phyloP scores from a whole-genome alignment of 2,888 invertebrate species.

The Molorchus minor region DNA sequence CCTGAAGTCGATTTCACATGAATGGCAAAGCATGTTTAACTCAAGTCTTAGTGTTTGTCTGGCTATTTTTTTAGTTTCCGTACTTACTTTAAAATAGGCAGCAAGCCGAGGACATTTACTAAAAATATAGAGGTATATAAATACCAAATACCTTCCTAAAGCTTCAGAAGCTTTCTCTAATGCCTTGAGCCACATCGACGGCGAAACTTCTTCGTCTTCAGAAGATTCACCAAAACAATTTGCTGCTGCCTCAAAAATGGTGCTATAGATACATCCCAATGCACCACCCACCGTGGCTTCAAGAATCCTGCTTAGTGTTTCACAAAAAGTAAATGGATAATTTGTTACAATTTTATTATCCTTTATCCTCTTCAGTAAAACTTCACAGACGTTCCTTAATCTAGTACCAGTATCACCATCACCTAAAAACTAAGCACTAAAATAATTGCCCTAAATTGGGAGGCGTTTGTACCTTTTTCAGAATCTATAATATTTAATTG shows the following conservation, averaged over 20 bases:
- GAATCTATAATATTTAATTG: slow-evolving; percentile 74
- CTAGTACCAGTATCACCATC: slow-evolving; percentile 78
- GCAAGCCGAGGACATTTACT: background rate
- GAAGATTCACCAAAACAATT: slow-evolving; percentile 62
- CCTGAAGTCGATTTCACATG: no score
- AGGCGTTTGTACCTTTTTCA: slow-evolving; percentile 65
- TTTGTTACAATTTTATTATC: slow-evolving; percentile 46
- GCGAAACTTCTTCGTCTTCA: slow-evolving; percentile 44
- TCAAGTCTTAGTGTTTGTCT: no score
- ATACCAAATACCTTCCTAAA: slow-evolving; percentile 61
- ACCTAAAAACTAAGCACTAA: slow-evolving; percentile 30
- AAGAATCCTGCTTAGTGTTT: slow-evolving; percentile 66
- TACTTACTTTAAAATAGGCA: no score
- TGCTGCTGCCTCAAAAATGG: slow-evolving; percentile 75
- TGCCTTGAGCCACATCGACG: slow-evolving; percentile 62
- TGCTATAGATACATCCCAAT: slow-evolving; percentile 81
- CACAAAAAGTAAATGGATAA: slow-evolving; percentile 56
- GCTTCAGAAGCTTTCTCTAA: slow-evolving; percentile 64
- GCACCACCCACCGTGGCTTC: slow-evolving; percentile 81
- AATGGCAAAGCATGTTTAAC: no score
- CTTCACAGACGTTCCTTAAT: slow-evolving; percentile 52
- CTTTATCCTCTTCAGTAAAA: slow-evolving; percentile 50
- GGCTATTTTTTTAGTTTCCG: no score
- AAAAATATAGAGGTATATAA: no score
- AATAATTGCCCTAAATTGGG: background rate